Conservation (phyloP, 2,113 vertebrate species). For the human region DNA sequence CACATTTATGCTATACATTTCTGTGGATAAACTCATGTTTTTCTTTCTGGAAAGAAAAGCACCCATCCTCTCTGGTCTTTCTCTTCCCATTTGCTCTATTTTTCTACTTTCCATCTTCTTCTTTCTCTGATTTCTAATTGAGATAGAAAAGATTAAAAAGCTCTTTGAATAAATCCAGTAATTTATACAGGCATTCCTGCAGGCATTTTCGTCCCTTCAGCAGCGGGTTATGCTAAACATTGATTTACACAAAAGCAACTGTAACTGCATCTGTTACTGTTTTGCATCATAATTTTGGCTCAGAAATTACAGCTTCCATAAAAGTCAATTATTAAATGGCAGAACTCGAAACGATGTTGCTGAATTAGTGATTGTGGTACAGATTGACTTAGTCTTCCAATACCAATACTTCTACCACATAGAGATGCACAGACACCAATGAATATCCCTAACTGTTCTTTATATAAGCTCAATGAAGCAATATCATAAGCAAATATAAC, state of each 20-base stretch:
- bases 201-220: background rate
- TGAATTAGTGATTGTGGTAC: conserved; percentile 53
- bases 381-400: conserved; percentile 16
- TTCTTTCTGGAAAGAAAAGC: background rate
- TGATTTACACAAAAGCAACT: conserved; percentile 12
- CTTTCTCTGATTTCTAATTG: background rate
- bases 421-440: background rate
- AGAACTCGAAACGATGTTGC: conserved; percentile 52
- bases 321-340: conserved; percentile 41
- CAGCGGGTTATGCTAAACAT: conserved; percentile 31
- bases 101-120: background rate
- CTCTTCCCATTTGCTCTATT: background rate
- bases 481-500: background rate
- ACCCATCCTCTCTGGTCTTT: background rate
- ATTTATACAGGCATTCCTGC: background rate
- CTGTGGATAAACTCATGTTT: background rate
- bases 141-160: background rate
- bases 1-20: background rate
- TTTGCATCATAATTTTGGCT: conserved; percentile 30
- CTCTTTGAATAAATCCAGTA: background rate
- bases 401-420: background rate
- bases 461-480: background rate
- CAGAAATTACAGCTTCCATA: conserved; percentile 43
- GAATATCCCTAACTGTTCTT: background rate
- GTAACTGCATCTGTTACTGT: background rate